These are phyloP conservation scores for Macheiramphus alcinus DNA, from an alignment of 2,113 vertebrate species.

Conservation along the genomic window DNA sequence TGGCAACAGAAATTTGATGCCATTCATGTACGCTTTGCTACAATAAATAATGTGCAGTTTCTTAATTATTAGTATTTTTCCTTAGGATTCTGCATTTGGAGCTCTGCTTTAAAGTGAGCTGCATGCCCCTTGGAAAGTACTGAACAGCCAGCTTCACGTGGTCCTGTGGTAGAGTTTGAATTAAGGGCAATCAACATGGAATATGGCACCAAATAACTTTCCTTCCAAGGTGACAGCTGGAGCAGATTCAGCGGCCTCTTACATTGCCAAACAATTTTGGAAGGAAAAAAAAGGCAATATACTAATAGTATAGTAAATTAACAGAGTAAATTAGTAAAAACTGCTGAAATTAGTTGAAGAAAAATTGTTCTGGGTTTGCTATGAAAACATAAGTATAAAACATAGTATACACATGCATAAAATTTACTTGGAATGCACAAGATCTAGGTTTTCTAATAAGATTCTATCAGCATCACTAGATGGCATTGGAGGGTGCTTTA, in stretches of 20 bases:
- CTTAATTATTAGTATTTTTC: neutral
- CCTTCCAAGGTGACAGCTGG: neutral
- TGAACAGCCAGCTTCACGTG: neutral
- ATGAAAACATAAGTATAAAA: neutral
- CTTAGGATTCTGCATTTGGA: neutral
- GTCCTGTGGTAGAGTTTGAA: neutral
- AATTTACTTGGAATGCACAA: neutral
- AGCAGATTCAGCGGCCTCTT: neutral
- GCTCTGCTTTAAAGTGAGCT: neutral
- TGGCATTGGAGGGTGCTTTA: constrained; percentile 54
- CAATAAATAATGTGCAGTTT: neutral
- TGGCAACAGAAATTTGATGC: constrained; percentile 25
- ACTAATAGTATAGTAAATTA: neutral
- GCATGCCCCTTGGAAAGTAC: neutral
- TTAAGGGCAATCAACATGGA: neutral
- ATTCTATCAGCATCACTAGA: constrained; percentile 46
- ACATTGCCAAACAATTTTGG: neutral
- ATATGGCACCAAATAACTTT: neutral
- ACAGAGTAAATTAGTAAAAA: neutral
- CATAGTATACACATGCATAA: neutral
- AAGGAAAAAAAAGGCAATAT: neutral
- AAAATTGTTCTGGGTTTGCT: neutral
- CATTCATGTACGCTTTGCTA: neutral
- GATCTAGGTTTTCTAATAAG: neutral
- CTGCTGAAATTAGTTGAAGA: neutral